Evolutionary conservation across 1,140 invertebrate genomes (phyloP), one percentile per base, ranked within the genome.

Genomic region (Alviniconcha marisindica): DNA sequence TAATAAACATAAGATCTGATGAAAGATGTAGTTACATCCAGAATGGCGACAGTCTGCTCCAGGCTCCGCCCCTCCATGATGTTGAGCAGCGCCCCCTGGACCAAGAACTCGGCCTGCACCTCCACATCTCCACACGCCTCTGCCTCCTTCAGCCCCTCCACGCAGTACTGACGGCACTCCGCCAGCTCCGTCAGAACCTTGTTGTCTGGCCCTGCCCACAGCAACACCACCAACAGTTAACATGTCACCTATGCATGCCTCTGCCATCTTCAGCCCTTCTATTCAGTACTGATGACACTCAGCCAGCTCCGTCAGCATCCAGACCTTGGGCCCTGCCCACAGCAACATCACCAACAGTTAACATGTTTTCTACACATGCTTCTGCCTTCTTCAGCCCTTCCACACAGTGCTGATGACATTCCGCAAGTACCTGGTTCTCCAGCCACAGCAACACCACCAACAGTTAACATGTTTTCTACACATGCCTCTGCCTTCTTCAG

Each of bases 121-220:
- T 92, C 92, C 21, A 85, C 71, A 82, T 92, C 89, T 0, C 90
- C 90, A 76, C 88, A 89, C 2, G 88, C 88, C 80, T 92, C 91
- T 14, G 92, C 87, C 60, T 92, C 92, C 80, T 83, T 79, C 38
- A 92, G 78, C 63, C 92, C 92, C 80, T 91, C 90, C 40, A 82
- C 86, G 87, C 90, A 91, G 84, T 93, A 93, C 85, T 90, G 87
- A 1, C 89, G 83, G 63, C 91, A 92, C 48, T 92, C 91, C 48
- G 88, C 90, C 81, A 93, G 80, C 82, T 93, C 90, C 69, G 88
- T 87, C 2, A 90, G 80, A 24, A 93, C 91, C 71, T 90, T 89
- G 71, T 87, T 89, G 2, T 91, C 88, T 77, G 77, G 73, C 28
- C 91, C 91, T 91, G 83, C 14, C 15, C n/a, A 74, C 24, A 0